Percentiles rank a stretch among this genome's conserved stretches.
Evolutionary conservation across 2,113 vertebrate genomes (phyloP).

Genomic region (Pampusana beccarii): DNA sequence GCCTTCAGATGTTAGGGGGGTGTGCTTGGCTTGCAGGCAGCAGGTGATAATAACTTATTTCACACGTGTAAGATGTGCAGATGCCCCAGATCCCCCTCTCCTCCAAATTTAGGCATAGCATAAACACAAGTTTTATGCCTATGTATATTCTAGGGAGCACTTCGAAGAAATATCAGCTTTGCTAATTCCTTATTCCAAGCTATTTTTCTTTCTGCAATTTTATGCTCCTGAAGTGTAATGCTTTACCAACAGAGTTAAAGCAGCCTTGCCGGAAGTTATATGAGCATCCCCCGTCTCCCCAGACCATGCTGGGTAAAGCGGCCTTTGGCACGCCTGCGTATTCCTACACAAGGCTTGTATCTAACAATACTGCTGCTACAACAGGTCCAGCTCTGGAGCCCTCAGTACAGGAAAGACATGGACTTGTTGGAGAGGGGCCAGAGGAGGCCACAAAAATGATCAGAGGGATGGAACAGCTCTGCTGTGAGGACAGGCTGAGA

Average conservation of each 20-base stretch:
- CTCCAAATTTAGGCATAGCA: not conserved
- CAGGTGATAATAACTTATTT: not conserved
- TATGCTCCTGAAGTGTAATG: not conserved
- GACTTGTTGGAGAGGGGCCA: no score
- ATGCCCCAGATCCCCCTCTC: not conserved
- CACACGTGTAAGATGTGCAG: not conserved
- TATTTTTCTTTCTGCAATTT: no score
- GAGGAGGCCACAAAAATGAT: no score
- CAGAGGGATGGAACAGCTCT: no score
- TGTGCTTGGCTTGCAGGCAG: not conserved
- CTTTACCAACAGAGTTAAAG: not conserved
- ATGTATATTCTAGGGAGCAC: no score
- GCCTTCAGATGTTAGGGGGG: not conserved
- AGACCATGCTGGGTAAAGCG: not conserved
- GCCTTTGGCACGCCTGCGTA: not conserved
- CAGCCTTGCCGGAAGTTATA: not conserved
- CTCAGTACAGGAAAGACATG: not conserved
- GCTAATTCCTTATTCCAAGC: not conserved
- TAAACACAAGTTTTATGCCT: not conserved
- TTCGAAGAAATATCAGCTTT: not conserved
- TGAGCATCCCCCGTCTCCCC: not conserved
- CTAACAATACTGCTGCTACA: not conserved
- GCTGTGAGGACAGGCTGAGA: no score
- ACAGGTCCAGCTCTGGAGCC: no score
- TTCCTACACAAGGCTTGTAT: not conserved